These are phyloP conservation scores for Eira barbara DNA, from an alignment of 2,113 vertebrate genomes.

Conservation along the genomic window DNA sequence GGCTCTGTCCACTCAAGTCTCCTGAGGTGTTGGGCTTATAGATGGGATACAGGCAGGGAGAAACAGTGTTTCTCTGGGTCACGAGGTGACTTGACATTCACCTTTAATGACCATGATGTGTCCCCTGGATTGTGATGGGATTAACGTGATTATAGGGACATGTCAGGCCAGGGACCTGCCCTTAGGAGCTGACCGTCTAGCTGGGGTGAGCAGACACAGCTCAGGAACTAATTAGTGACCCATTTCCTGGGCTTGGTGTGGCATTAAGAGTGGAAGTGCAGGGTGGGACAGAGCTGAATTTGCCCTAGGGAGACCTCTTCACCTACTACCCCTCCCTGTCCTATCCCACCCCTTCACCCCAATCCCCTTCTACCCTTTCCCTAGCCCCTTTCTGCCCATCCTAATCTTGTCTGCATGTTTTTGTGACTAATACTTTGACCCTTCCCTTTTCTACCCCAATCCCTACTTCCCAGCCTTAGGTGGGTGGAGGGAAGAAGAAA, in stretches of 20 bases:
- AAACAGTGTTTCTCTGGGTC: background rate
- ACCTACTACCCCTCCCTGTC: background rate
- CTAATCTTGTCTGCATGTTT: constrained; percentile 70
- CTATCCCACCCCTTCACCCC: background rate
- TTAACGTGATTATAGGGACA: background rate
- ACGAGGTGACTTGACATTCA: background rate
- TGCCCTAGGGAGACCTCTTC: background rate
- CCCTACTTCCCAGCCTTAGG: background rate
- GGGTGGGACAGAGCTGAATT: background rate
- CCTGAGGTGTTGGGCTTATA: accelerated
- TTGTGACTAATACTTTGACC: constrained; percentile 74
- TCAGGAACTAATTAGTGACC: background rate
- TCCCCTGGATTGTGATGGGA: background rate
- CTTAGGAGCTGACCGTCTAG: background rate
- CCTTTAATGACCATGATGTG: background rate
- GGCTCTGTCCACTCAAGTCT: background rate
- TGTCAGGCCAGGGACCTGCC: background rate
- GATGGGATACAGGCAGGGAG: background rate
- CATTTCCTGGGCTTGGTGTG: background rate
- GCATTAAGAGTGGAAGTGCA: background rate
- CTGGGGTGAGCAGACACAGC: background rate
- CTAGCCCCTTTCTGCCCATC: background rate
- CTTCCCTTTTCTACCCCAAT: constrained; percentile 17
- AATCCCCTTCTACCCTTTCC: background rate
- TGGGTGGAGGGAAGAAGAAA: constrained; percentile 53